Evolutionary conservation across 2,888 invertebrate genomes (phyloP).

Genomic region (Amaurobius ferox): DNA sequence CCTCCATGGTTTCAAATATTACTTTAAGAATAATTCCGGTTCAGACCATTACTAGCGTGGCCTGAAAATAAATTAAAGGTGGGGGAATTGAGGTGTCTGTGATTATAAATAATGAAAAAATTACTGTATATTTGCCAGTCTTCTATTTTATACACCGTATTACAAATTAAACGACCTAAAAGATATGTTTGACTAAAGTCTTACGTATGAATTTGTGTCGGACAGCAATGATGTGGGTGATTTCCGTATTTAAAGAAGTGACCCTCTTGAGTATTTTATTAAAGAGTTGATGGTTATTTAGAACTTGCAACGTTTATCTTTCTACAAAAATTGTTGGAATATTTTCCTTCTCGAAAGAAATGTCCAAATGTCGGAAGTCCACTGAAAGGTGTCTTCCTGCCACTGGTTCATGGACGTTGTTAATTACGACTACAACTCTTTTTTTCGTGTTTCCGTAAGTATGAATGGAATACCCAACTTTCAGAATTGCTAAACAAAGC

Average conservation of each 20-base stretch:
- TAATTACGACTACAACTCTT: slow-evolving; percentile 93
- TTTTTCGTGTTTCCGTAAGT: slow-evolving; percentile 99
- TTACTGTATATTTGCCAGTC: neutral
- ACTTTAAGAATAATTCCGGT: neutral
- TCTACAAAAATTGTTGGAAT: neutral
- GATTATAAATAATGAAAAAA: neutral
- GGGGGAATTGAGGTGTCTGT: neutral
- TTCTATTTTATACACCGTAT: neutral
- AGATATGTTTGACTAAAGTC: neutral
- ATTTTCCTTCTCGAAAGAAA: slow-evolving; percentile 77
- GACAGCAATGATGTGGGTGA: neutral
- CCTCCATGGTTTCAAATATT: too few relatives aligned
- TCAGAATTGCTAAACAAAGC: too few relatives aligned
- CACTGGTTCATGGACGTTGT: slow-evolving; percentile 97
- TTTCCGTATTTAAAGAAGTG: neutral
- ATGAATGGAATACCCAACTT: slow-evolving; percentile 76
- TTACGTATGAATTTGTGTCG: neutral
- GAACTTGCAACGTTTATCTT: neutral
- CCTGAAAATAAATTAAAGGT: neutral
- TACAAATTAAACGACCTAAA: neutral
- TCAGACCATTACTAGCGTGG: neutral
- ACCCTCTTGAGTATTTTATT: neutral
- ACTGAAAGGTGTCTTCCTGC: slow-evolving; percentile 98
- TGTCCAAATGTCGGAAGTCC: slow-evolving; percentile 95
- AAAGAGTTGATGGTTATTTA: slow-evolving; percentile 33